Evolutionary conservation across 2,888 invertebrate species (phyloP).

Genomic region (Callimorpha dominula): DNA sequence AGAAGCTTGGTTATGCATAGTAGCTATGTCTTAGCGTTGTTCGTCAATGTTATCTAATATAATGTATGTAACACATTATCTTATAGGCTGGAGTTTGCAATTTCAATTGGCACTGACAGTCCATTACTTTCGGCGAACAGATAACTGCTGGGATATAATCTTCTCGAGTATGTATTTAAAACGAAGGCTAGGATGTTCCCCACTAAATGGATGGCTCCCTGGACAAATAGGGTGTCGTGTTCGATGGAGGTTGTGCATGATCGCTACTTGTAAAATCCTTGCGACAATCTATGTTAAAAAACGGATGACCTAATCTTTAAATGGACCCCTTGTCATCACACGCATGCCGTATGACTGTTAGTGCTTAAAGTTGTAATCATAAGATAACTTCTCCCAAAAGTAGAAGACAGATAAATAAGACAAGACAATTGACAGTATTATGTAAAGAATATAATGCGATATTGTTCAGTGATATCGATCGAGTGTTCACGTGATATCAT

Average conservation of each 20-base stretch:
- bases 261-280: background rate
- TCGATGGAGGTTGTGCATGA: background rate
- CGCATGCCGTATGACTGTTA: background rate
- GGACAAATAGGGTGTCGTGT: background rate
- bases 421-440: background rate
- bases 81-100: no score
- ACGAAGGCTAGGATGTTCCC: background rate
- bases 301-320: no score
- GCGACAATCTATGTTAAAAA: background rate
- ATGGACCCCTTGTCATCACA: background rate
- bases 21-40: no score
- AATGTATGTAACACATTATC: no score
- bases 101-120: no score
- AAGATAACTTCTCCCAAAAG: background rate
- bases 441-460: conserved; percentile 3
- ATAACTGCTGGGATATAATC: no score
- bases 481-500: background rate
- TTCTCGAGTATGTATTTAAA: no score
- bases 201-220: background rate
- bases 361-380: background rate
- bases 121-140: no score
- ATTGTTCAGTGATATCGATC: background rate
- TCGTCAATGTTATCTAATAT: no score
- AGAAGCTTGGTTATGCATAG: no score
- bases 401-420: background rate